Percentiles rank a stretch among this genome's conserved stretches.
Evolutionary conservation across 2,888 invertebrate species (phyloP).

Genomic region (Cataglyphis albicans): DNA sequence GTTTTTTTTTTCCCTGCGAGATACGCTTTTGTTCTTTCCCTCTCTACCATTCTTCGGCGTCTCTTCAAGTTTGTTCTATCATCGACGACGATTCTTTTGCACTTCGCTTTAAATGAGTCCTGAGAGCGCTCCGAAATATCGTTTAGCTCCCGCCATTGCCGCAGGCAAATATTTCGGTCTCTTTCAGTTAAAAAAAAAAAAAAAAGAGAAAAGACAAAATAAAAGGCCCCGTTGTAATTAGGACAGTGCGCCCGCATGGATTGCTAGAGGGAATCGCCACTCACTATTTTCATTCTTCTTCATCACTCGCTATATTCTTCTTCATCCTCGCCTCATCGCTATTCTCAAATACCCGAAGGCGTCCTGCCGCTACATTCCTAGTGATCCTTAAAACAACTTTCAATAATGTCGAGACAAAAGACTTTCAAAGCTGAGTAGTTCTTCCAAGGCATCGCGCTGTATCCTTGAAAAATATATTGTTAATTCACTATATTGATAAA

Average conservation of each 20-base stretch:
- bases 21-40: constrained; percentile 6
- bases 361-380: constrained; percentile 83
- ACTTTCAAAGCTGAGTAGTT: constrained; percentile 71
- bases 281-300: constrained; percentile 69
- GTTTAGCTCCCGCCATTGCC: constrained; percentile 63
- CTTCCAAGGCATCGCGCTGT: constrained; percentile 28
- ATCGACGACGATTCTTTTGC: constrained; percentile 72
- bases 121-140: constrained; percentile 42
- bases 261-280: constrained; percentile 71
- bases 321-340: constrained; percentile 69
- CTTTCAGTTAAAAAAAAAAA: constrained; percentile 75
- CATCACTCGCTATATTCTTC: constrained; percentile 65
- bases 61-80: constrained; percentile 48
- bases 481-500: neutral
- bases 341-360: constrained; percentile 78
- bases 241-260: constrained; percentile 86
- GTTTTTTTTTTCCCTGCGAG: constrained; percentile 66
- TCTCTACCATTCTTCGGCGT: constrained; percentile 28
- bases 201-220: constrained; percentile 61
- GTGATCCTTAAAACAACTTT: constrained; percentile 82
- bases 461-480: constrained; percentile 27
- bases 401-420: constrained; percentile 82
- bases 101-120: constrained; percentile 65
- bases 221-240: constrained; percentile 85
- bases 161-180: constrained; percentile 83